These are phyloP conservation scores for Panurus biarmicus DNA, from an alignment of 2,113 vertebrate species.

Conservation along the genomic window DNA sequence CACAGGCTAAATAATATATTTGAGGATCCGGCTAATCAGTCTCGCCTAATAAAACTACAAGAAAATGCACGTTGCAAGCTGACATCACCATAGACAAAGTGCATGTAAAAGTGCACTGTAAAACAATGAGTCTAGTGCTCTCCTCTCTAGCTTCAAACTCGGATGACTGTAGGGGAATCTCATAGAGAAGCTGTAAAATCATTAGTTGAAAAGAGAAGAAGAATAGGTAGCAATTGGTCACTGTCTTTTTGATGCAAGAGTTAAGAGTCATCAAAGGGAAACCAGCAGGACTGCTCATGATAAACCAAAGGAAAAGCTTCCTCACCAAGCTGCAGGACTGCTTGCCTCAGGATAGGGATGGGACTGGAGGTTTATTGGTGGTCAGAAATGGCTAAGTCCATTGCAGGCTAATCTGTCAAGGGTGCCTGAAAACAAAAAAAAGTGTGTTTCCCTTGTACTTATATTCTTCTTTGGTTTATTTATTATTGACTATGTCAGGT, in stretches of 20 bases:
- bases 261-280: not conserved
- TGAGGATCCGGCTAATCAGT: conserved; percentile 16
- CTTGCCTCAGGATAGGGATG: not conserved
- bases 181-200: conserved; percentile 31
- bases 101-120: not conserved
- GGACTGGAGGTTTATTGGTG: not conserved
- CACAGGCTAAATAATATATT: conserved; percentile 13
- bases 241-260: not conserved
- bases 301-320: not conserved
- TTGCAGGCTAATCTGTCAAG: not conserved
- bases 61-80: not conserved
- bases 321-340: not conserved
- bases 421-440: not conserved
- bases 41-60: conserved; percentile 21
- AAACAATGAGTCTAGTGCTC: not conserved
- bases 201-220: not conserved
- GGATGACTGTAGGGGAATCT: not conserved
- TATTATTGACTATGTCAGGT: not conserved
- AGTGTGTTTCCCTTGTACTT: not conserved
- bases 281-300: not conserved
- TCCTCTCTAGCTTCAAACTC: not conserved
- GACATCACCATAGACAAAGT: not conserved
- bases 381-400: not conserved
- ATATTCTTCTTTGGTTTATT: not conserved
- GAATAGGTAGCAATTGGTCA: conserved; percentile 15